Base-by-base conservation (phyloP, 37 sponge, comb jelly and placozoan genomes). In the Mnemiopsis leidyi region DNA sequence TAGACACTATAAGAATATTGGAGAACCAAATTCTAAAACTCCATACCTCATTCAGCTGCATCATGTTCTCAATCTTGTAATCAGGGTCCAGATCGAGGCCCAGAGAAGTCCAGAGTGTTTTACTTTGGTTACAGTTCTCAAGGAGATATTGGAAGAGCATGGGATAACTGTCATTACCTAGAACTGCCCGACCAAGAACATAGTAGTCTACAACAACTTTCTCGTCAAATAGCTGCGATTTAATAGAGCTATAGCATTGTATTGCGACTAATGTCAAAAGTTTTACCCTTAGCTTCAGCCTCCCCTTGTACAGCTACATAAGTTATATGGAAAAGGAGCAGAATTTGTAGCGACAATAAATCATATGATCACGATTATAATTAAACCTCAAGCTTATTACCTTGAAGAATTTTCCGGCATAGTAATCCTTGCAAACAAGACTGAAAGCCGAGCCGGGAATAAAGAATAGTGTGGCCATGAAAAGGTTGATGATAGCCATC, bases 181-280 rank as follows among this genome's bases (percentile, higher is more conserved):
- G 26, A 0, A 85, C 90, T 23, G 90, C 90, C 0, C 90, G 90
- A 21, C 90, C 90, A 25, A 85, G 90, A 3, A 85, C 61, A 0
- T 40, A 85, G 90, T 85, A 85, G 35, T 85, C 61, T 1, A 85
- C 90, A 20, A 85, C 7, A 29, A 85, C 90, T 85, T 85, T 40
- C 13, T 85, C 90, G 35, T 85, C 90, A 16, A 85, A 37, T 29
- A 85, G 35, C 90, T 85, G 48, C 39, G 23, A 82, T 71, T n/a
- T n/a, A n/a, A n/a, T n/a, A n/a, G n/a, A n/a, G n/a, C n/a, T n/a
- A n/a, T n/a, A n/a, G n/a, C n/a, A n/a, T n/a, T n/a, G n/a, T n/a
- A n/a, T n/a, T n/a, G n/a, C n/a, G n/a, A n/a, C n/a, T n/a, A n/a
- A n/a, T n/a, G n/a, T n/a, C n/a, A n/a, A n/a, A n/a, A n/a, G n/a